A percentile compares a stretch with the other conserved stretches of the same genome.
phyloP scores from a whole-genome alignment of 2,797 vertebrate species.

The Xenopus petersii region DNA sequence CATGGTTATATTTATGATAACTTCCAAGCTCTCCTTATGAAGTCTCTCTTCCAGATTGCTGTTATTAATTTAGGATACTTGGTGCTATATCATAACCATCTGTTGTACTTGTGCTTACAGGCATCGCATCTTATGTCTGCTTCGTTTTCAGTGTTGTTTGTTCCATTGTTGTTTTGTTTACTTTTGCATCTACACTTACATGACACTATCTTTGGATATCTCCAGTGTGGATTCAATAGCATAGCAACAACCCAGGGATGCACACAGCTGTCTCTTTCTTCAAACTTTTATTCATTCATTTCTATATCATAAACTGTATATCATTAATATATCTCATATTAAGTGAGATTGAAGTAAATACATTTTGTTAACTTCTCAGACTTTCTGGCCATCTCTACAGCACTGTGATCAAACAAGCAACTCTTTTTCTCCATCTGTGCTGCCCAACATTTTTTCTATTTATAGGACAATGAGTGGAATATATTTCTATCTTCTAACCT shows the following conservation, averaged over 20 bases:
- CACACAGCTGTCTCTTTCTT: no score
- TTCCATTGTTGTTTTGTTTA: constrained; percentile 37
- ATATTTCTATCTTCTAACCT: no score
- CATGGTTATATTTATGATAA: constrained; percentile 23
- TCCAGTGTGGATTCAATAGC: background rate
- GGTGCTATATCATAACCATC: constrained; percentile 37
- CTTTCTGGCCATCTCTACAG: no score
- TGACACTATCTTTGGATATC: constrained; percentile 20
- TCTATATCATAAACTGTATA: background rate
- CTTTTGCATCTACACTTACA: constrained; percentile 21
- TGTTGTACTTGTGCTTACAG: constrained; percentile 34
- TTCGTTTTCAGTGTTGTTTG: constrained; percentile 20
- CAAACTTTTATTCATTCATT: no score
- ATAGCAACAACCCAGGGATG: no score
- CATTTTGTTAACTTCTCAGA: no score
- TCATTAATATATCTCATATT: no score
- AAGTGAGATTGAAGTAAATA: no score
- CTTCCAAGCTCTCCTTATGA: constrained; percentile 7
- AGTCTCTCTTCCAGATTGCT: constrained; percentile 24
- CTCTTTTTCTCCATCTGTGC: no score
- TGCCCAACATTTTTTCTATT: no score
- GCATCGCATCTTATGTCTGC: constrained; percentile 25
- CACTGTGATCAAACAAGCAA: no score
- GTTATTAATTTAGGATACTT: constrained; percentile 45
- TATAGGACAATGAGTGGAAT: no score